A percentile compares a stretch with the other conserved stretches of the same genome.
Evolutionary conservation across 2,113 vertebrate species (phyloP).

Genomic region (Coturnix japonica): DNA sequence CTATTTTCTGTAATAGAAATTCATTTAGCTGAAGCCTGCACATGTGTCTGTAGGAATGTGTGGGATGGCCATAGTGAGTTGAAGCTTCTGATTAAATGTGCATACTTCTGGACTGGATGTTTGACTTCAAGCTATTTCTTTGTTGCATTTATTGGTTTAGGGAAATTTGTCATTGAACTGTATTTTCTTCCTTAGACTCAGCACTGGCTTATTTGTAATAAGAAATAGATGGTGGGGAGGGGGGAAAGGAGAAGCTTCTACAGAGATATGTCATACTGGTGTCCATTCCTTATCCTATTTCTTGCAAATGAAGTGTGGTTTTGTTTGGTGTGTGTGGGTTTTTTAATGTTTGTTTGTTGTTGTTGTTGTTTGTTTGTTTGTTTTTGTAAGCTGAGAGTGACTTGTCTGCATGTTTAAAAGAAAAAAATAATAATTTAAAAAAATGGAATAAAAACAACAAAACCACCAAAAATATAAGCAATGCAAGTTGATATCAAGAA

Average conservation of each 20-base stretch:
- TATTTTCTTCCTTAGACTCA: not conserved
- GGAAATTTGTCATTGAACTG: not conserved
- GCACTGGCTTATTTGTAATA: not conserved
- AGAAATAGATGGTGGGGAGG: not conserved
- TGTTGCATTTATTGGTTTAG: not conserved
- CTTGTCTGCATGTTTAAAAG: not conserved
- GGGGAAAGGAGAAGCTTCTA: not conserved
- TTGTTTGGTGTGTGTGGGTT: too few species aligned
- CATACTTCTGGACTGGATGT: not conserved
- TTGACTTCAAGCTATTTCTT: not conserved
- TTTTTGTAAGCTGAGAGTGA: not conserved
- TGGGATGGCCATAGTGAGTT: not conserved
- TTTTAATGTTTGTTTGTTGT: too few species aligned
- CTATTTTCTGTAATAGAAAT: constrained; percentile 23
- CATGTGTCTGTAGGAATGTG: not conserved
- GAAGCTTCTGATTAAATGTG: not conserved
- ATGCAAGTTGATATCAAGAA: not conserved
- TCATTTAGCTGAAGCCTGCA: constrained; percentile 12
- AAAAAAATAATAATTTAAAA: not conserved
- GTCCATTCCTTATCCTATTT: not conserved
- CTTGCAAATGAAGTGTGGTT: not conserved
- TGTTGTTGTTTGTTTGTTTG: not conserved
- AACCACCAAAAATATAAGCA: not conserved
- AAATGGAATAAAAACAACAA: not conserved
- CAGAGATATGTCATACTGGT: not conserved